Percentiles rank a stretch among this genome's conserved stretches.
phyloP scores from a whole-genome alignment of 37 sponge, comb jelly and placozoan genomes.

The Crambe crambe region DNA sequence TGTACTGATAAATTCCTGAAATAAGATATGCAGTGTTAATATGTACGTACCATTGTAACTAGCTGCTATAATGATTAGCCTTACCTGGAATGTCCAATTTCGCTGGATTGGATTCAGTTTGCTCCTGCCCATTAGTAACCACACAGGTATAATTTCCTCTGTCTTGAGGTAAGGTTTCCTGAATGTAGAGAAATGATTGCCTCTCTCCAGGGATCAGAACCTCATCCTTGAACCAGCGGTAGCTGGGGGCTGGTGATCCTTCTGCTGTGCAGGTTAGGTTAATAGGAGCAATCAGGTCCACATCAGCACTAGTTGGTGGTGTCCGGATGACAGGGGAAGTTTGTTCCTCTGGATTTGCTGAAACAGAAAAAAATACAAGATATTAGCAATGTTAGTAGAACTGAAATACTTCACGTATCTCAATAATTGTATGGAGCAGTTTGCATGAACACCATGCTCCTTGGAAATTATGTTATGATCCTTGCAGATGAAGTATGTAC shows the following conservation, averaged over 20 bases:
- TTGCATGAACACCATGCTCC: too few relatives aligned
- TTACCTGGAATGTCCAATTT: neutral
- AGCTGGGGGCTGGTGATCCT: constrained; percentile 21
- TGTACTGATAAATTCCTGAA: too few relatives aligned
- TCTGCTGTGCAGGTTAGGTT: constrained; percentile 40
- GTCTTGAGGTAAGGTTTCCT: constrained; percentile 1
- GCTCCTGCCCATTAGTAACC: constrained; percentile 28
- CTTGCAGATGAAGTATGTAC: too few relatives aligned
- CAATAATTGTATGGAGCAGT: too few relatives aligned
- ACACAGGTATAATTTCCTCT: constrained; percentile 54
- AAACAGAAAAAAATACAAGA: neutral
- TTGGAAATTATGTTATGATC: too few relatives aligned
- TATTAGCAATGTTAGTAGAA: too few relatives aligned
- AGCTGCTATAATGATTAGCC: too few relatives aligned
- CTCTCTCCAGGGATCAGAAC: constrained; percentile 27
- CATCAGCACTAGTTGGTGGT: neutral
- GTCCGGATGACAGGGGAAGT: neutral
- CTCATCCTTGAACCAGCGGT: constrained; percentile 42
- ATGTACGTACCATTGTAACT: too few relatives aligned
- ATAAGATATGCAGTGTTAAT: too few relatives aligned
- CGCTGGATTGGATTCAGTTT: constrained; percentile 4
- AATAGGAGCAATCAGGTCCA: neutral
- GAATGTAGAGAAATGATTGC: constrained; percentile 11
- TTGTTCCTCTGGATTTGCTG: too few relatives aligned
- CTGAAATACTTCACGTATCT: too few relatives aligned